These are phyloP conservation scores for Triplophysa yarkandensis DNA, from an alignment of 2,797 vertebrate genomes.

Conservation along the genomic window DNA sequence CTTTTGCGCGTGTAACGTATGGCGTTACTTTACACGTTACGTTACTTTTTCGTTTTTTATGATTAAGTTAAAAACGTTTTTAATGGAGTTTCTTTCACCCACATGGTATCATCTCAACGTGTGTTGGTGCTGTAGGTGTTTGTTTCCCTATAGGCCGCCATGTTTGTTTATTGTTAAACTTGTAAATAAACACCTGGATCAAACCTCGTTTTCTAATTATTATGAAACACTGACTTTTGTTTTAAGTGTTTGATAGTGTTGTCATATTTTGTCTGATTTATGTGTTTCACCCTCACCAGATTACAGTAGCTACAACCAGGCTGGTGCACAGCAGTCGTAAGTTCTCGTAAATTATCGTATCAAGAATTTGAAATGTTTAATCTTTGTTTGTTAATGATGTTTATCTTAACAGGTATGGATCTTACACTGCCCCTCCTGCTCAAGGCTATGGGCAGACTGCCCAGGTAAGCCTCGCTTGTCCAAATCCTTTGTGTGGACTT, in stretches of 20 bases:
- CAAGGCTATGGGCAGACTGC: slow-evolving; percentile 92
- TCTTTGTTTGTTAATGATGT: background rate
- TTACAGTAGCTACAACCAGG: slow-evolving; percentile 94
- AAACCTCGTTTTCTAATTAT: no score
- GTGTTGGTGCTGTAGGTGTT: background rate
- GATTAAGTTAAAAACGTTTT: no score
- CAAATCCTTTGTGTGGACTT: background rate
- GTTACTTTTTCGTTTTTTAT: no score
- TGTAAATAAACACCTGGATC: no score
- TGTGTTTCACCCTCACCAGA: slow-evolving; percentile 70
- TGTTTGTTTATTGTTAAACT: background rate
- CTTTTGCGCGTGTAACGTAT: background rate
- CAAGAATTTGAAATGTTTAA: background rate
- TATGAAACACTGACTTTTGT: background rate
- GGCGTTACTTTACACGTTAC: no score
- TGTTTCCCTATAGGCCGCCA: background rate
- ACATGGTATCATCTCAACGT: background rate
- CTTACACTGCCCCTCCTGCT: slow-evolving; percentile 90
- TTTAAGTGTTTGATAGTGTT: background rate
- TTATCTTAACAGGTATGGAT: slow-evolving; percentile 82
- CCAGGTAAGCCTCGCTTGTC: slow-evolving; percentile 76
- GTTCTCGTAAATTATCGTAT: slow-evolving; percentile 52
- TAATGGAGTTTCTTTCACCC: no score
- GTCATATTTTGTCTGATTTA: background rate
- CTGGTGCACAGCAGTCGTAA: slow-evolving; percentile 93